phyloP scores from a whole-genome alignment of 2,888 invertebrate species.

The Leptopilina syphax region DNA sequence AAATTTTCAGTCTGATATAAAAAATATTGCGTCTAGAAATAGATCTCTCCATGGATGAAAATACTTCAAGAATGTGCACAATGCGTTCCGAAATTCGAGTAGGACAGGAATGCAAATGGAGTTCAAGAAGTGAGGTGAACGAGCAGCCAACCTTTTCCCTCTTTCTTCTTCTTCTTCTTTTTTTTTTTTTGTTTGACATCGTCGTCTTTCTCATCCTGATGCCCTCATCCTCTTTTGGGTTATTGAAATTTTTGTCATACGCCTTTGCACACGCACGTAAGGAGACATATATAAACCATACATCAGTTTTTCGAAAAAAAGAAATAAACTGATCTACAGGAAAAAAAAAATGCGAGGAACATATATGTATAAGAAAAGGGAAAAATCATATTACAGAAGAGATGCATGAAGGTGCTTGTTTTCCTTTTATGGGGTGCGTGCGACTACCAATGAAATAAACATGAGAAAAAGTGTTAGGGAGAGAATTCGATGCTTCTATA shows the following conservation, averaged over 20 bases:
- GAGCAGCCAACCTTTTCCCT: constrained; percentile 6
- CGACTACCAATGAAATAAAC: constrained; percentile 70
- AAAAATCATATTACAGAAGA: constrained; percentile 54
- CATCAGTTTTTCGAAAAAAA: neutral
- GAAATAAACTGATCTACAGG: neutral
- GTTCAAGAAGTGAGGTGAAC: constrained; percentile 9
- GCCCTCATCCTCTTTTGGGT: constrained; percentile 41
- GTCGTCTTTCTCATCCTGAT: neutral
- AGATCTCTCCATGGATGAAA: neutral
- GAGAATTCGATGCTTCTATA: constrained; percentile 44
- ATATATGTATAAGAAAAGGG: constrained; percentile 41
- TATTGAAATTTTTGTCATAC: constrained; percentile 62
- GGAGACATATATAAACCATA: neutral
- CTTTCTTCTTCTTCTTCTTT: neutral
- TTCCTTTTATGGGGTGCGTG: constrained; percentile 68
- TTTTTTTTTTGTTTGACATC: neutral
- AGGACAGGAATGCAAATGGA: constrained; percentile 33
- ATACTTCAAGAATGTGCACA: constrained; percentile 7
- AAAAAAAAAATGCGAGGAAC: constrained; percentile 28
- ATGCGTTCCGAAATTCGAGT: constrained; percentile 20
- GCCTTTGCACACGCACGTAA: constrained; percentile 43
- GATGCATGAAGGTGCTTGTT: constrained; percentile 57
- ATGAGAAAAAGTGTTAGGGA: constrained; percentile 62
- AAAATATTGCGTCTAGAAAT: constrained; percentile 10
- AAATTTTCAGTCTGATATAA: neutral